Conservation (phyloP, 2,888 invertebrate genomes). For the Mimas tiliae region DNA sequence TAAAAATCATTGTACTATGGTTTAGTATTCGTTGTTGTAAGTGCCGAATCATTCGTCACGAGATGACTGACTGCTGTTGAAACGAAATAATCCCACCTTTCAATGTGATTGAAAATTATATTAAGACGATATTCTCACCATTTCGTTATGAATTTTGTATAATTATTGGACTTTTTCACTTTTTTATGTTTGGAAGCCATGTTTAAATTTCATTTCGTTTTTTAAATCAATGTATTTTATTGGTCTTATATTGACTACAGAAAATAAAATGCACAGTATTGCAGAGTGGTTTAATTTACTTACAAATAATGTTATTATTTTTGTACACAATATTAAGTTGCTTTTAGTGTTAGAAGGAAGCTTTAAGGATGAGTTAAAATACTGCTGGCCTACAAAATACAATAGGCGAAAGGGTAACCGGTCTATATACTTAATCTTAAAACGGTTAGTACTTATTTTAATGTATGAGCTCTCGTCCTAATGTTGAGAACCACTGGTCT, state of each 20-base stretch:
- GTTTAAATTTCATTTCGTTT: background rate
- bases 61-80: conserved; percentile 4
- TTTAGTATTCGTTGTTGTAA: background rate
- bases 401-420: background rate
- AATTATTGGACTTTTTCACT: background rate
- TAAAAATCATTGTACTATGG: background rate
- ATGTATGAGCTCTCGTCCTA: background rate
- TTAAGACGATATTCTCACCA: conserved; percentile 10
- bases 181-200: background rate
- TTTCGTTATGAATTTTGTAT: background rate
- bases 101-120: conserved; percentile 23
- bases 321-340: background rate
- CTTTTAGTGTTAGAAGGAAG: background rate
- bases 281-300: background rate
- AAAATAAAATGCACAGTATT: background rate
- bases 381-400: background rate
- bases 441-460: background rate
- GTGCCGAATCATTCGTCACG: background rate
- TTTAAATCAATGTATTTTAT: background rate
- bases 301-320: background rate
- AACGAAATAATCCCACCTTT: conserved; percentile 24
- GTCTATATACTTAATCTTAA: background rate
- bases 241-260: background rate
- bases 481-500: background rate
- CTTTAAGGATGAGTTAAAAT: background rate